Evolutionary conservation across 2,797 vertebrate genomes (phyloP), one percentile per base, ranked within the genome.

Genomic region (Darevskia mixta): DNA sequence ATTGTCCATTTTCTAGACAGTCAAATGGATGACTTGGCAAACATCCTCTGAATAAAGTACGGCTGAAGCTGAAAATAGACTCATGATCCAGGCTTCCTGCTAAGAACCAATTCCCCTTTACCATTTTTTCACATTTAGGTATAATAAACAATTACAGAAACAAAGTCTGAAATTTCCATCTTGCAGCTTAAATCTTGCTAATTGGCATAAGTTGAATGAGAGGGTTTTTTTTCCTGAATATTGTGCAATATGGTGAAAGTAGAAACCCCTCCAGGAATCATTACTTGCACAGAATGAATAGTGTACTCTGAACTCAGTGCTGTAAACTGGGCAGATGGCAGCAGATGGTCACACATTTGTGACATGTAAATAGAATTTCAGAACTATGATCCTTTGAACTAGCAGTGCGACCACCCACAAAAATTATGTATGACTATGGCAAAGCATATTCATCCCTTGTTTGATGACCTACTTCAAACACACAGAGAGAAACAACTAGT

Each of bases 261-360:
- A 77, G 18, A 71, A 55, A 64, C 83, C 9, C 23, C 67, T 82
- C 1, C 13, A 89, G 23, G n/a, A 85, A 35, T 71, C 79, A 20
- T 79, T 64, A 87, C 79, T 35, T 86, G 67, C 6, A 8, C 73
- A 85, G 73, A 90, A 69, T 15, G 82, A 89, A 90, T 8, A 13
- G 25, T 71, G 75, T 43, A 79, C 58, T 86, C 0, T 8, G 87
- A 88, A 80, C 71, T 78, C 81, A 1, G 58, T 85, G 73, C 85
- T 85, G 7, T 73, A 87, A 86, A 92, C 43, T 88, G 93, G 94
- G 83, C 80, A 94, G 94, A 92, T 94, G 88, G 86, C 95, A 92
- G 86, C 89, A 96, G 55, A 87, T 0, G 0, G 91, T 89, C 79
- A 82, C 73, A 80, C 45, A 86, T 92, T 92, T 92, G 55, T 88